Evolutionary conservation across 2,113 vertebrate genomes (phyloP), one percentile per base, ranked within the genome.

Genomic region (Bagarius yarrelli): DNA sequence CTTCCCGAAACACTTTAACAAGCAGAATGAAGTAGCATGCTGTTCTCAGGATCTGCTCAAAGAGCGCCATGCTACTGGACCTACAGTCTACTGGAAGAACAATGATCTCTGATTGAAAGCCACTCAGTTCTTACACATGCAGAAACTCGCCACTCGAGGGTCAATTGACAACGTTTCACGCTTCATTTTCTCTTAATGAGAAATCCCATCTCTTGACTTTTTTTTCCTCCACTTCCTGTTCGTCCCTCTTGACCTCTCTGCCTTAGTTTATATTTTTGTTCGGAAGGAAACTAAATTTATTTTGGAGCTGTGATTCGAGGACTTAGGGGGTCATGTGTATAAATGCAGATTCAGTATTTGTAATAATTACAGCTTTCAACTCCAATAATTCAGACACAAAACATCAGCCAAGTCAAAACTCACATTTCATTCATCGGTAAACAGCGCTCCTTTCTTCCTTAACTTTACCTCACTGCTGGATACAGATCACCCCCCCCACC

Each of bases 21-120:
- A 73, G 59, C 76, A 73, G 47, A 74, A 70, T 80, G 53, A 72
- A 27, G 52, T 47, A 85, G 70, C 40, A 32, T 50, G 64, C 53
- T 32, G 50, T 72, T 19, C 83, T 59, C 76, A 66, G 83, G 73
- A 83, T 89, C 88, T 88, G 85, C 72, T 80, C 90, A 90, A 90
- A 88, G 85, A 90, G 78, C 70, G 63, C 59, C 63, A 77, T 70
- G 77, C 81, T 63, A 25, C 76, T 27, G 76, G 40, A 89, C 84
- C 87, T 80, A 76, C 73, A 47, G 79, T 59, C 84, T 88, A 86
- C 90, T 93, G 82, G 83, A 87, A 61, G 34, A 15, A 91, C 87
- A 91, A 92, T 90, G 87, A 83, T 80, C 66, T 44, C 87, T 93
- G 91, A 93, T 92, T 92, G 88, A 86, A 86, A 67, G 82, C 78